Conservation (phyloP, 2,113 vertebrate genomes). For the Peromyscus californicus region DNA sequence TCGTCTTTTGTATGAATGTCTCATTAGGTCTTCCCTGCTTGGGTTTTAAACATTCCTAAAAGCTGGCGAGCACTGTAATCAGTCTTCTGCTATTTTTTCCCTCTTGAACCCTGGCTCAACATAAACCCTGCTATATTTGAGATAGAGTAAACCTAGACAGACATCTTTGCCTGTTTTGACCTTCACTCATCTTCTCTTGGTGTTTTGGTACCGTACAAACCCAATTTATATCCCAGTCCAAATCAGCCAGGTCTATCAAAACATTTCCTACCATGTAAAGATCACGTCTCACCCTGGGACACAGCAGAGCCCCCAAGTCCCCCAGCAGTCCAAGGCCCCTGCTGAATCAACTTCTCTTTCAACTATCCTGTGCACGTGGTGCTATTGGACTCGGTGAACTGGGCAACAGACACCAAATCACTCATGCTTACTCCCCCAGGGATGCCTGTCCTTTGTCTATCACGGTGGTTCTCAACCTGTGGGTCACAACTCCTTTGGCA, state of each 20-base stretch:
- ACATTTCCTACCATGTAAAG: not conserved
- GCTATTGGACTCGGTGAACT: not conserved
- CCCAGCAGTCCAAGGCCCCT: not conserved
- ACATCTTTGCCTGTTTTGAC: not conserved
- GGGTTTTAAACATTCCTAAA: not conserved
- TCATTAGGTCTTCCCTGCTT: not conserved
- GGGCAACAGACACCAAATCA: not conserved
- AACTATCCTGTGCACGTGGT: fast-evolving
- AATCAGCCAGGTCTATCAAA: not conserved
- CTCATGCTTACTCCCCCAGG: not conserved
- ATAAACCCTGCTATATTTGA: not conserved
- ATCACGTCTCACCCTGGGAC: not conserved
- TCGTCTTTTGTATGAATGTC: not conserved
- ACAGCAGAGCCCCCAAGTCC: not conserved
- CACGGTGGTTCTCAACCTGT: not conserved
- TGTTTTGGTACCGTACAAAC: not conserved
- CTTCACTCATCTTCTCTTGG: not conserved
- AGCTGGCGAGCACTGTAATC: not conserved
- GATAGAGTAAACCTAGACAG: not conserved
- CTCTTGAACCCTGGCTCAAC: not conserved
- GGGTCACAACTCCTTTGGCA: not conserved
- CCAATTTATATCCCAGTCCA: not conserved
- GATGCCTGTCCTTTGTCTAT: not conserved
- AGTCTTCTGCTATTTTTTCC: not conserved
- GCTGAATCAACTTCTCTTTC: not conserved